phyloP scores from a whole-genome alignment of 2,888 invertebrate genomes.

The Entomobrya proxima region DNA sequence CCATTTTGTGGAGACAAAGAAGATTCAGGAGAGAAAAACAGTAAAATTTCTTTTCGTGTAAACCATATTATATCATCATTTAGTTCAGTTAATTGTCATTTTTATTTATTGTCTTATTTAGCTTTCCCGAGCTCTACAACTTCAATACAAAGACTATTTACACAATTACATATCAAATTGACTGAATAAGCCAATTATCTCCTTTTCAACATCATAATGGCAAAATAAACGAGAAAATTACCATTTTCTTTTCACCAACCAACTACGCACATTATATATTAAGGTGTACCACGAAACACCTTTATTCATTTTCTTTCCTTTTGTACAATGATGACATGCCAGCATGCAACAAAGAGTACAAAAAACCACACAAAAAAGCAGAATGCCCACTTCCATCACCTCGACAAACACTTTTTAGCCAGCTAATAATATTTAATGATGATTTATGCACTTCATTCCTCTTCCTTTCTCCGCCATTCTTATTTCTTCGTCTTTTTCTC shows the following conservation, averaged over 20 bases:
- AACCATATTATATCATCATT: constrained; percentile 4
- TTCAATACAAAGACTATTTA: not conserved
- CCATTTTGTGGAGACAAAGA: not conserved
- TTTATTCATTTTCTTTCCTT: not conserved
- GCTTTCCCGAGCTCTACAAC: not conserved
- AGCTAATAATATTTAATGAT: constrained; percentile 58
- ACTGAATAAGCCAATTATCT: constrained; percentile 17
- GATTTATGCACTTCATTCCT: constrained; percentile 56
- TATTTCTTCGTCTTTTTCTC: not conserved
- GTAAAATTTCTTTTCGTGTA: not conserved
- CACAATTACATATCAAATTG: not conserved
- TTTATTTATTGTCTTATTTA: constrained; percentile 31
- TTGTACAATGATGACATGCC: constrained; percentile 5
- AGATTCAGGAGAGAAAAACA: not conserved
- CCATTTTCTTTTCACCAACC: constrained; percentile 1
- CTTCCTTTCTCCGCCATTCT: not conserved
- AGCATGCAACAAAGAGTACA: constrained; percentile 7
- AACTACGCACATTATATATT: no score
- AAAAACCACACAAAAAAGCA: not conserved
- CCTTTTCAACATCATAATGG: not conserved
- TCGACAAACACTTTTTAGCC: not conserved
- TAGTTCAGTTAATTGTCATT: constrained; percentile 4
- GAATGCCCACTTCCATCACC: not conserved
- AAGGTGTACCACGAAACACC: not conserved
- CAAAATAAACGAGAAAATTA: not conserved